Conservation (phyloP, 2,113 vertebrate species). For the Thinocorus orbignyianus region DNA sequence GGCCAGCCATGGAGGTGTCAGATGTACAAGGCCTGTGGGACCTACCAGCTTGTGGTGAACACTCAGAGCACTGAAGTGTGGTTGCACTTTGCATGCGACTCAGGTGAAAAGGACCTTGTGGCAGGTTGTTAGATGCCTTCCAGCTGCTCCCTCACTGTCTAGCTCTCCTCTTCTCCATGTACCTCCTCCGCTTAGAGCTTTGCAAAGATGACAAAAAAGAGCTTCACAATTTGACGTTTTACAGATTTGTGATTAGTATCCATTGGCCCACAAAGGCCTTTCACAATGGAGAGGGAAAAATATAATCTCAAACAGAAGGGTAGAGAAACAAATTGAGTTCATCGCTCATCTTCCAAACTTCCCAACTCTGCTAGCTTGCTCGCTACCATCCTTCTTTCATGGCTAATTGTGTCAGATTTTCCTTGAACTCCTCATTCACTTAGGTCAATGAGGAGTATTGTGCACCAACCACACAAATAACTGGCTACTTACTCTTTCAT, state of each 20-base stretch:
- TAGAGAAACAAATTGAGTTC: neutral
- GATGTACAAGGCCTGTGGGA: neutral
- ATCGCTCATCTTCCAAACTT: neutral
- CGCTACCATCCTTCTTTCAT: neutral
- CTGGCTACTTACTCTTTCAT: neutral
- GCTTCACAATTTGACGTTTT: neutral
- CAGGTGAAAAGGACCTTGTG: neutral
- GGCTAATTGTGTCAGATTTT: neutral
- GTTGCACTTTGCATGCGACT: neutral
- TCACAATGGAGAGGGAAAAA: neutral
- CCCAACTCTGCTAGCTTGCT: neutral
- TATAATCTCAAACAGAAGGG: neutral
- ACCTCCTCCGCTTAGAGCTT: neutral
- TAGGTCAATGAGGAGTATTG: neutral
- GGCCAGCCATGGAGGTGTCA: neutral
- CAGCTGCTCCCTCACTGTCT: neutral
- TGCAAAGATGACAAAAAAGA: neutral
- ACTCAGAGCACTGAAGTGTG: too few species aligned
- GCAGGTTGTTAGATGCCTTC: neutral
- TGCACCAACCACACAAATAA: neutral
- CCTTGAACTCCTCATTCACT: neutral
- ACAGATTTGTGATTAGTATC: neutral
- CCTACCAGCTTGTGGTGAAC: neutral
- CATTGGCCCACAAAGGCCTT: neutral
- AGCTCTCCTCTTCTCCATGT: neutral